These are phyloP conservation scores for Callipepla squamata DNA, from an alignment of 2,113 vertebrate species.

Conservation along the genomic window DNA sequence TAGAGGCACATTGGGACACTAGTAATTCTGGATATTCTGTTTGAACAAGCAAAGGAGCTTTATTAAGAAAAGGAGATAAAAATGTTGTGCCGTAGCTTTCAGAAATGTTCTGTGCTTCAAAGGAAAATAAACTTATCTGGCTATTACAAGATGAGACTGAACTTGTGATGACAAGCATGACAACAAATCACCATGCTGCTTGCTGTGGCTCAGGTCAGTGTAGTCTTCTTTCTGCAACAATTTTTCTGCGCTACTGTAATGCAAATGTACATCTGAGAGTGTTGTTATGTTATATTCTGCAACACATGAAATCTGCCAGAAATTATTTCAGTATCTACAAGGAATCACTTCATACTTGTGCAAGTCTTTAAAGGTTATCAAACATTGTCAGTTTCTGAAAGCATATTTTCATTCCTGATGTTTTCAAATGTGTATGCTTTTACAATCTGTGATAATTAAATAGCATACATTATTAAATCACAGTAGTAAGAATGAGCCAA, in stretches of 20 bases:
- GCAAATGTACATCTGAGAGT: not conserved
- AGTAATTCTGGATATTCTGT: constrained; percentile 46
- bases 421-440: constrained; percentile 1
- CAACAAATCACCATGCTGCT: not conserved
- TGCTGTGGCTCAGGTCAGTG: not conserved
- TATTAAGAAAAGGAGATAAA: constrained; percentile 43
- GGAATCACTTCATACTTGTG: not conserved
- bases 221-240: not conserved
- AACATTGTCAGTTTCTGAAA: not conserved
- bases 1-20: not conserved
- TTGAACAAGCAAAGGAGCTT: constrained; percentile 34
- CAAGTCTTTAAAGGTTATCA: not conserved
- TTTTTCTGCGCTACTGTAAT: not conserved
- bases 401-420: not conserved
- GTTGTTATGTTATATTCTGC: not conserved
- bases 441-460: not conserved
- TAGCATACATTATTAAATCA: not conserved
- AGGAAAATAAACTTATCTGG: constrained; percentile 18
- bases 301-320: not conserved
- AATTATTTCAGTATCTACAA: not conserved
- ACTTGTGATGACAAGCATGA: not conserved
- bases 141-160: not conserved
- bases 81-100: constrained; percentile 37
- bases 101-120: constrained; percentile 22
- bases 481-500: not conserved